Evolutionary conservation across 2,113 vertebrate genomes (phyloP).

Genomic region (Probosciger aterrimus): DNA sequence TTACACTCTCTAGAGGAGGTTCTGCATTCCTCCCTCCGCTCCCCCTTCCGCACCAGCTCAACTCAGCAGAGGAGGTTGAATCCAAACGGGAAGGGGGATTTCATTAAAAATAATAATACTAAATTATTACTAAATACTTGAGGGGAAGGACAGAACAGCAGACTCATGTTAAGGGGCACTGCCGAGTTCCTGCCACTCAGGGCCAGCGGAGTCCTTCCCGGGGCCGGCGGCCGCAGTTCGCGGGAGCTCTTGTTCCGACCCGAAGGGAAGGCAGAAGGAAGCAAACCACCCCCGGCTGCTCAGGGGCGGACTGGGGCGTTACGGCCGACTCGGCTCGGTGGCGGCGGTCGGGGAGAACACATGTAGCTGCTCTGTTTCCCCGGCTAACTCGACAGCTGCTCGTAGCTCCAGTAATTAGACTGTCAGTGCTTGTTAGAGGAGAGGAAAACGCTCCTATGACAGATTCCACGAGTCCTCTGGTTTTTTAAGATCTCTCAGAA

Average conservation of each 20-base stretch:
- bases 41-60: background rate
- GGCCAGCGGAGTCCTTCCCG: background rate
- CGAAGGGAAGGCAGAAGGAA: background rate
- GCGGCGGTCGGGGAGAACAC: constrained; percentile 55
- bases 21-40: background rate
- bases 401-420: constrained; percentile 93
- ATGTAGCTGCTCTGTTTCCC: constrained; percentile 75
- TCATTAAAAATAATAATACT: background rate
- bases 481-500: constrained; percentile 69
- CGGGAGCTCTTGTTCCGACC: background rate
- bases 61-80: background rate
- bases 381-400: constrained; percentile 94
- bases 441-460: constrained; percentile 84
- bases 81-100: background rate
- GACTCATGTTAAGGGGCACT: background rate
- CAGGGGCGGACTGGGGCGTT: background rate
- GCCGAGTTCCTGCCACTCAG: background rate
- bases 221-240: background rate
- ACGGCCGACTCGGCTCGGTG: background rate
- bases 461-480: constrained; percentile 83
- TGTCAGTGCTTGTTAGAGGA: constrained; percentile 96
- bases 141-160: background rate
- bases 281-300: background rate
- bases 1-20: constrained; percentile 45
- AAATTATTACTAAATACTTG: background rate